These are phyloP conservation scores for Hydractinia echinata DNA, from an alignment of 30 jellyfish, hydroid and myxozoan genomes.

Conservation along the genomic window DNA sequence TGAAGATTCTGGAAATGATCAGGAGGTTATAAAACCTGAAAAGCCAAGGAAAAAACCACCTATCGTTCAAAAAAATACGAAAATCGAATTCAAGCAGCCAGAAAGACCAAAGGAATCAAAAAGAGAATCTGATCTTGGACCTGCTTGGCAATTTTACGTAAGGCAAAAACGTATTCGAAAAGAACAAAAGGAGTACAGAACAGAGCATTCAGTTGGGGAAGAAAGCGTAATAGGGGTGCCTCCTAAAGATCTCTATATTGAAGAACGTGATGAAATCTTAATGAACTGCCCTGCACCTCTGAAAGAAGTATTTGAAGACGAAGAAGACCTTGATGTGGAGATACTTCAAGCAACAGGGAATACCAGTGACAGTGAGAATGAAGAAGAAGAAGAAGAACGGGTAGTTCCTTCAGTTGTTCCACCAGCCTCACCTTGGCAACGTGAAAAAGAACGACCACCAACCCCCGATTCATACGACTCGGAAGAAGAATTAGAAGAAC, in stretches of 20 bases:
- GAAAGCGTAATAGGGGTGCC: not conserved
- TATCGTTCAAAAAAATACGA: not conserved
- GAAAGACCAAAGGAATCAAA: slow-evolving; percentile 14
- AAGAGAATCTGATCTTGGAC: slow-evolving; percentile 1
- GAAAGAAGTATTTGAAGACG: not conserved
- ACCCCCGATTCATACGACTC: slow-evolving; percentile 49
- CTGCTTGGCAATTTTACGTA: slow-evolving; percentile 39
- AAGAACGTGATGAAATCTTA: slow-evolving; percentile 25
- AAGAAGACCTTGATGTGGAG: not conserved
- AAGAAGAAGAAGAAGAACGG: not conserved
- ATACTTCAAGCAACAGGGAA: not conserved
- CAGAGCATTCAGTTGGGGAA: not conserved
- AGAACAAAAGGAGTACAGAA: not conserved
- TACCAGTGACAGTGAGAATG: not conserved
- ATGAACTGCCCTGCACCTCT: not conserved
- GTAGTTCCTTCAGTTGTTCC: not conserved
- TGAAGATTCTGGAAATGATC: not conserved
- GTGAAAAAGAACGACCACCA: slow-evolving; percentile 20
- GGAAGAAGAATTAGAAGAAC: slow-evolving; percentile 34
- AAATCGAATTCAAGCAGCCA: not conserved
- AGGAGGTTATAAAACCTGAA: not conserved
- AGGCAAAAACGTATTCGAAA: not conserved
- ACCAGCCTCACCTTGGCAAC: slow-evolving; percentile 38
- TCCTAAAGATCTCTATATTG: slow-evolving; percentile 8
- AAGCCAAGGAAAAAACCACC: not conserved